Evolutionary conservation across 64 coral and sea anemone genomes (phyloP).

Genomic region (Montipora efflorescens): DNA sequence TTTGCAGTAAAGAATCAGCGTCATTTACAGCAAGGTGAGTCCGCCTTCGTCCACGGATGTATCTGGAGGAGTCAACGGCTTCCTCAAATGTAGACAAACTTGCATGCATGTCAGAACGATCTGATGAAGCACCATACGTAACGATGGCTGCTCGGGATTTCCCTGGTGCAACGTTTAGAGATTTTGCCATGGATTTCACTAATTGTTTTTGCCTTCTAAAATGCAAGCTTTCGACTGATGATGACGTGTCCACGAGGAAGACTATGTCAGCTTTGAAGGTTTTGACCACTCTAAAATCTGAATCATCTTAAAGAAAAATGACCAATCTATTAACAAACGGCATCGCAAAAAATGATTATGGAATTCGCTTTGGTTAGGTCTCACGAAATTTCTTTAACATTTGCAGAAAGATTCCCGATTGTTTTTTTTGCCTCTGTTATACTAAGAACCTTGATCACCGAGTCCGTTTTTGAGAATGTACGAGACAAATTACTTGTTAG

Average conservation of each 20-base stretch:
- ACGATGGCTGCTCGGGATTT: constrained; percentile 63
- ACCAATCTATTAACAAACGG: too few relatives aligned
- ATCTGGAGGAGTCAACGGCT: constrained; percentile 24
- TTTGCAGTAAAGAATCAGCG: constrained; percentile 2
- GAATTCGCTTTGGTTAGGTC: too few relatives aligned
- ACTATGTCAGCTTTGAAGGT: constrained; percentile 60
- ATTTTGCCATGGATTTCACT: constrained; percentile 45
- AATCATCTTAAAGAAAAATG: not conserved
- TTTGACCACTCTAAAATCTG: not conserved
- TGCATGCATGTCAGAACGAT: not conserved
- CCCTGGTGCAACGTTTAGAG: constrained; percentile 38
- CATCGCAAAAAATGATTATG: too few relatives aligned
- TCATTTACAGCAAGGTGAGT: constrained; percentile 16
- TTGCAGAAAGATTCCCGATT: too few relatives aligned
- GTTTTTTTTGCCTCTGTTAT: too few relatives aligned
- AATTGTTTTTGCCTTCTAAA: constrained; percentile 60
- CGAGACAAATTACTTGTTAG: too few relatives aligned
- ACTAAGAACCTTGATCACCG: too few relatives aligned
- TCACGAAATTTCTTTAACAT: too few relatives aligned
- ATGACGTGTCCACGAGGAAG: constrained; percentile 83
- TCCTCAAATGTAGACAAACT: constrained; percentile 8
- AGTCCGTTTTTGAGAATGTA: too few relatives aligned
- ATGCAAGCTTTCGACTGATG: constrained; percentile 20
- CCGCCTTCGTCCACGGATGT: constrained; percentile 42
- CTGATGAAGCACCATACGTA: constrained; percentile 27